A percentile compares a stretch with the other conserved stretches of the same genome.
Evolutionary conservation across 2,113 vertebrate genomes (phyloP).

Genomic region (Istiophorus platypterus): DNA sequence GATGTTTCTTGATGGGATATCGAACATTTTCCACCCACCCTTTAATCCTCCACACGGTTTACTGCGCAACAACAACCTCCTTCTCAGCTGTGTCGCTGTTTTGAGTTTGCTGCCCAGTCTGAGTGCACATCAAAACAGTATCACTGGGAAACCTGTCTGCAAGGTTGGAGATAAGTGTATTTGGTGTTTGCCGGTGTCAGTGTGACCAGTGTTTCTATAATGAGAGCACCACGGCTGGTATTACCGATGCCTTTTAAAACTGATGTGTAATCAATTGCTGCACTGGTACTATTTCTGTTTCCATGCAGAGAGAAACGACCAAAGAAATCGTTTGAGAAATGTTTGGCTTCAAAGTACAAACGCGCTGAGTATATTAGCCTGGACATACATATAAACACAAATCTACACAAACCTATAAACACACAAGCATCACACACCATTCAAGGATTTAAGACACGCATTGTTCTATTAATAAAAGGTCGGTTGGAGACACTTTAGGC

Average conservation of each 20-base stretch:
- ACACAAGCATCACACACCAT: constrained; percentile 16
- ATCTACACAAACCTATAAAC: constrained; percentile 1
- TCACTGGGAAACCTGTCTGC: neutral
- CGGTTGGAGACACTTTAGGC: constrained; percentile 42
- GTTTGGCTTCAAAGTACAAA: constrained; percentile 10
- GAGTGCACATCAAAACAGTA: neutral
- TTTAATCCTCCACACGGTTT: neutral
- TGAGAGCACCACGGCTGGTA: neutral
- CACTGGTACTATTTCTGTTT: constrained; percentile 36
- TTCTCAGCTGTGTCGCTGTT: neutral
- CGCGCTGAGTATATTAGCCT: neutral
- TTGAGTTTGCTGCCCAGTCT: neutral
- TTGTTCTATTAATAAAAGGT: constrained; percentile 61
- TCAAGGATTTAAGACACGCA: constrained; percentile 11
- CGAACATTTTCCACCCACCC: neutral
- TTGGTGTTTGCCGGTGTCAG: neutral
- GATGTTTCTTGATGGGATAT: neutral
- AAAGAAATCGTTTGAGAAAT: constrained; percentile 31
- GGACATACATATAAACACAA: neutral
- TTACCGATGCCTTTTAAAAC: constrained; percentile 27
- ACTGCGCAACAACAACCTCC: neutral
- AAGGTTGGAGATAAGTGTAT: neutral
- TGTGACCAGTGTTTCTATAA: neutral
- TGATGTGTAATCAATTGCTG: constrained; percentile 42
- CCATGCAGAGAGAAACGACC: constrained; percentile 16